phyloP scores from a whole-genome alignment of 2,888 invertebrate genomes.

The Lithophane ornitopus region DNA sequence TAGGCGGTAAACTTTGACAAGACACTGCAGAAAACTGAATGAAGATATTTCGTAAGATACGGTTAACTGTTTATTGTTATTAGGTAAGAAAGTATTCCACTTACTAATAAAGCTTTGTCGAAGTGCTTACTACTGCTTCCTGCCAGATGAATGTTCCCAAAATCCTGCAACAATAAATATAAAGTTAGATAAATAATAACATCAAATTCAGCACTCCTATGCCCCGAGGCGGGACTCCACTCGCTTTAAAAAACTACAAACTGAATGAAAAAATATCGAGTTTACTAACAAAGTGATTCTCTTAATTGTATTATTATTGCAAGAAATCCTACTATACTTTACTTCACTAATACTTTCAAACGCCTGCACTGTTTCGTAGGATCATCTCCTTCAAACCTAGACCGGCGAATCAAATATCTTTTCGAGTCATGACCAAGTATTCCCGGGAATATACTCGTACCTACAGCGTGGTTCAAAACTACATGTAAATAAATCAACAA shows the following conservation, averaged over 20 bases:
- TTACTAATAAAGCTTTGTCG: background rate
- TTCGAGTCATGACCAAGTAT: background rate
- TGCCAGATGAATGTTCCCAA: background rate
- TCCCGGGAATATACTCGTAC: background rate
- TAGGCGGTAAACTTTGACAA: background rate
- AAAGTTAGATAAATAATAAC: background rate
- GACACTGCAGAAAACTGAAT: too few relatives aligned
- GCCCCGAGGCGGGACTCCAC: too few relatives aligned
- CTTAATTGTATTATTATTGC: background rate
- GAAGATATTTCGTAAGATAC: background rate
- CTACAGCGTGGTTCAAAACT: background rate
- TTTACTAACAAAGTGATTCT: background rate
- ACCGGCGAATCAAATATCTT: background rate
- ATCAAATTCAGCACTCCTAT: background rate
- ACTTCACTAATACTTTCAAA: background rate
- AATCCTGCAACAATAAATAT: conserved; percentile 32
- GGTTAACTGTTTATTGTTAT: background rate
- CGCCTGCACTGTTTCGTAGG: background rate
- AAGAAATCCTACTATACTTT: background rate
- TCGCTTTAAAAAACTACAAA: background rate
- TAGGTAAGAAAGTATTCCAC: background rate
- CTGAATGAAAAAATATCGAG: background rate
- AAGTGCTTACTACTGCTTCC: background rate
- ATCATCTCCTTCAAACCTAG: background rate
- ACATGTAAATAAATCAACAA: conserved; percentile 47